phyloP scores from a whole-genome alignment of 1,140 invertebrate genomes.

The Leucophenga varia region DNA sequence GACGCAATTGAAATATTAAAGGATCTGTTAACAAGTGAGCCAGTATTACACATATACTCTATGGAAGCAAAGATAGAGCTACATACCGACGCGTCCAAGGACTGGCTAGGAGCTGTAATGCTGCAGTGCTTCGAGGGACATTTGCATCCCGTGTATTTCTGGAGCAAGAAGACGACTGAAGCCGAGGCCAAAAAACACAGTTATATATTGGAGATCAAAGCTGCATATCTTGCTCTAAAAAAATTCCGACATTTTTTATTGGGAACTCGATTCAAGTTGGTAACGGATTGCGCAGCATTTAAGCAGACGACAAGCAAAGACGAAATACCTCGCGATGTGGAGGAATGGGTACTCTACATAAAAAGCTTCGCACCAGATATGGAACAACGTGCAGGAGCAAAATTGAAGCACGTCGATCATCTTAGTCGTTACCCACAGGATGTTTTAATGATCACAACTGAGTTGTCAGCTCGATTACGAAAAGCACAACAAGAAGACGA shows the following conservation, averaged over 20 bases:
- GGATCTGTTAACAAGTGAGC: neutral
- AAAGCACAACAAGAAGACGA: conserved; percentile 6
- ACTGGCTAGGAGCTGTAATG: conserved; percentile 6
- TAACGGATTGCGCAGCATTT: conserved; percentile 43
- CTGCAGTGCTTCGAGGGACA: conserved; percentile 15
- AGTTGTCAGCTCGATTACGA: neutral
- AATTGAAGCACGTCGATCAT: conserved; percentile 55
- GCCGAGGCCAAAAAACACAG: conserved; percentile 15
- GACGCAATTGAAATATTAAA: conserved; percentile 2
- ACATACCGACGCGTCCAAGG: conserved; percentile 35
- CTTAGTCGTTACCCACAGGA: conserved; percentile 46
- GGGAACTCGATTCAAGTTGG: conserved; percentile 12
- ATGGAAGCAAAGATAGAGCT: conserved; percentile 29
- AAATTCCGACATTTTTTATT: conserved; percentile 26
- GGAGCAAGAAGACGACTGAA: conserved; percentile 30
- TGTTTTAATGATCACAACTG: conserved; percentile 7
- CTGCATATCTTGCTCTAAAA: conserved; percentile 23
- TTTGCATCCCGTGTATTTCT: conserved; percentile 37
- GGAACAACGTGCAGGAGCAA: conserved; percentile 41
- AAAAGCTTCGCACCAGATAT: conserved; percentile 38
- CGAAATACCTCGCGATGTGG: conserved; percentile 12
- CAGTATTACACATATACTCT: conserved; percentile 17
- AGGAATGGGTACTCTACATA: conserved; percentile 4
- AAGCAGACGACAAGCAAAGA: conserved; percentile 33
- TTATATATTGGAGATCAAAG: conserved; percentile 33